Conservation (phyloP, 2,888 invertebrate species). For the Odontocerum albicorne region DNA sequence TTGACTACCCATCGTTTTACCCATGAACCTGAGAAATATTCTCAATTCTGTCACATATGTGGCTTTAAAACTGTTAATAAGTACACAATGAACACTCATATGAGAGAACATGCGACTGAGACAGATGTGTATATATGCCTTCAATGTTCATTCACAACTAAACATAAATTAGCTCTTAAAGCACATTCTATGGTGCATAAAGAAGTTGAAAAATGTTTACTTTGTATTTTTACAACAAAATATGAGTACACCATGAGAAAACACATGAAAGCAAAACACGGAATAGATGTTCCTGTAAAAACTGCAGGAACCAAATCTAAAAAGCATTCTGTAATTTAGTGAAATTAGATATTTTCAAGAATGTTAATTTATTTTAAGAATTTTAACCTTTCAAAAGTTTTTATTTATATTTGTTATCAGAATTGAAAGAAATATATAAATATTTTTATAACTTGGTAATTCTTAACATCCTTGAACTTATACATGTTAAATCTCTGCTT, state of each 20-base stretch:
- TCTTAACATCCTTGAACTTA: no score
- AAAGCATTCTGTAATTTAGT: no score
- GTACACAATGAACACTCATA: neutral
- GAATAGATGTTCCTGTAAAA: neutral
- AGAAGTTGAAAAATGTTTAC: neutral
- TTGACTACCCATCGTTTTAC: slow-evolving; percentile 1
- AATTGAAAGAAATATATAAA: no score
- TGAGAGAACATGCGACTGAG: neutral
- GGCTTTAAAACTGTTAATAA: slow-evolving; percentile 3
- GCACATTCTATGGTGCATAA: no score
- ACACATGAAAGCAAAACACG: slow-evolving; percentile 3
- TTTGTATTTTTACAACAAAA: slow-evolving; percentile 4
- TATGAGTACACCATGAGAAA: slow-evolving; percentile 4
- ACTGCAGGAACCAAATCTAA: no score
- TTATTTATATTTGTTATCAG: no score
- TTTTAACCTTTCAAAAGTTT: no score
- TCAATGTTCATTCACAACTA: neutral
- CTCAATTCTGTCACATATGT: neutral
- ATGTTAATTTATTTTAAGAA: no score
- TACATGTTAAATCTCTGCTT: no score
- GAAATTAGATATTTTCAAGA: no score
- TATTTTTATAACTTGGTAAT: no score
- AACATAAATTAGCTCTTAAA: neutral
- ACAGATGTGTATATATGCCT: neutral
- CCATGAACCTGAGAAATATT: slow-evolving; percentile 3